Evolutionary conservation across 2,888 invertebrate species (phyloP), one percentile per base, ranked within the genome.

Genomic region (Trissolcus japonicus): DNA sequence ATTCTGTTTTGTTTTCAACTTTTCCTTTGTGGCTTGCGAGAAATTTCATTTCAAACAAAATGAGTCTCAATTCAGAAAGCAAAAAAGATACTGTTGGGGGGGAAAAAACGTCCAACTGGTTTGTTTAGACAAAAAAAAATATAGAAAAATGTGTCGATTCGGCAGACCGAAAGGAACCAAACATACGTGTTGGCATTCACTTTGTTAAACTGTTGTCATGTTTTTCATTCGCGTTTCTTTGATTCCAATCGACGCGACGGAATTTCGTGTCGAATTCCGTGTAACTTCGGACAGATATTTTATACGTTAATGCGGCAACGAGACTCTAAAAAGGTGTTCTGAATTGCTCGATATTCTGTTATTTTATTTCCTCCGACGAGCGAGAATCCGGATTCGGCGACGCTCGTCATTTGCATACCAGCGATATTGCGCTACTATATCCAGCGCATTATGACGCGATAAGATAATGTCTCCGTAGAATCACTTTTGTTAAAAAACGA

Each of bases 391-490:
- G 57, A 50, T 61, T 54, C 43, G 50, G 35, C 54, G 68, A 62
- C 59, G 53, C 67, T 67, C 54, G 51, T 72, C 66, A 63, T 77
- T 77, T 77, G 60, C 68, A 68, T 72, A 48, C 67, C 76, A 68
- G 76, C 67, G 62, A 76, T 76, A 72, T 76, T 72, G 59, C 65
- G 60, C 65, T 69, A 73, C 77, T 62, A 60, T 63, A 69, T 77
- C 61, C 60, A 73, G 54, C 50, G 67, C 56, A 55, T 73, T 72
- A 78, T 46, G 65, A 65, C 61, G 48, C 19, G 69, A 69, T 78
- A 69, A 65, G 69, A 69, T 65, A 78, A 66, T 54, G 51, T 63
- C 63, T 43, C 62, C 56, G 51, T 35, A 11, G 35, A 35, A 35
- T 11, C 35, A 35, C 9, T 35, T 35, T 35, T 35, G 35, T 35